Evolutionary conservation across 1,140 invertebrate genomes (phyloP), one percentile per base, ranked within the genome.

Genomic region (Pseudomyrmex concolor): DNA sequence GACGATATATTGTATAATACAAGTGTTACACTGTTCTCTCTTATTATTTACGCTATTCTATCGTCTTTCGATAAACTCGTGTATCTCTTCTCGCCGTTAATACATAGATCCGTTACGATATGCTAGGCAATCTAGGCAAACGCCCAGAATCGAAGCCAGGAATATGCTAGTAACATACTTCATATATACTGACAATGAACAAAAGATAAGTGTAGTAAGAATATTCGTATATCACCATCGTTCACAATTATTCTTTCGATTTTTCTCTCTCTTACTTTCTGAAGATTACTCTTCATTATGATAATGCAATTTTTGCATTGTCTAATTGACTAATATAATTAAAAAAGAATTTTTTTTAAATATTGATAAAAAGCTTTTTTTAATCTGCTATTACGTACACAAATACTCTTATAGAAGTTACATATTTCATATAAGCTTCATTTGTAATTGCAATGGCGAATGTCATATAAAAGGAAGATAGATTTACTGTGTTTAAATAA

Each of bases 41-140:
- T 70, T 80, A 70, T 80, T 59, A 10, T 71, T 71, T 80, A 70
- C 10, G 15, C 12, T 71, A 80, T 50, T 59, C 64, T 67, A 71
- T 80, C 0, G 50, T 70, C 54, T 60, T 57, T 59, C n/a, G 12
- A 8, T 68, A 70, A 34, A 70, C 45, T 70, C 1, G 19, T 68
- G 34, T 77, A 57, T 43, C 19, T 60, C 43, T 70, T 59, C 22
- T 59, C 19, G 43, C 1, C 19, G 12, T 48, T 57, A 78, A 68
- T 59, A 80, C 19, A 19, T 19, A 59, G 76, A 60, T 80, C 7
- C 12, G 54, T 50, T 57, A 59, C 71, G 67, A 71, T 80, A 80
- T 57, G 45, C 54, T 71, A 78, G 76, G 64, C 76, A 80, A 80
- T 12, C 54, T 59, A 80, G 66, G 43, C 76, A 19, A 80, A 59